Percentiles rank a stretch among this genome's conserved stretches.
Evolutionary conservation across 2,797 vertebrate species (phyloP).

Genomic region (Orientallactaga sibirica): DNA sequence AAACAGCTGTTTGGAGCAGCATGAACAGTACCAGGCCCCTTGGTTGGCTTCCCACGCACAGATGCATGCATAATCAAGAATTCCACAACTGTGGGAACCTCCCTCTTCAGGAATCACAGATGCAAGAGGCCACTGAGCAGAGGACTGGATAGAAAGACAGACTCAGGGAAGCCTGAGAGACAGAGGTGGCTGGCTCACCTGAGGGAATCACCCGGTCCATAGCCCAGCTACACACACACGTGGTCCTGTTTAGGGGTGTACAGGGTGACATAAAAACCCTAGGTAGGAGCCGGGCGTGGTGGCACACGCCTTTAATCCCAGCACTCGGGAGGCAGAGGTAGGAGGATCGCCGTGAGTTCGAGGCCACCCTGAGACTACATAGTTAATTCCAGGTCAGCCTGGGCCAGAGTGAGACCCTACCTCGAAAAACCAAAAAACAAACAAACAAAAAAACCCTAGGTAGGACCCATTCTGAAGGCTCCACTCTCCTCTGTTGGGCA

Average conservation of each 20-base stretch:
- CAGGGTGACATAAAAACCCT: neutral
- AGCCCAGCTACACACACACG: no score
- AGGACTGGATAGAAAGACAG: neutral
- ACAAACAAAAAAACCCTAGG: neutral
- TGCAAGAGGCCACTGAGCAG: neutral
- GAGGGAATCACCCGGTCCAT: no score
- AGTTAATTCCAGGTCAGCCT: no score
- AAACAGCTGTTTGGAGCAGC: conserved; percentile 56
- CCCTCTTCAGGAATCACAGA: neutral
- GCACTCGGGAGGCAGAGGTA: no score
- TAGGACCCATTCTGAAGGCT: neutral
- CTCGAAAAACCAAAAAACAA: no score
- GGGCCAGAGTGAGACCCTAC: no score
- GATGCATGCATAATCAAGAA: conserved; percentile 59
- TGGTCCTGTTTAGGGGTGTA: neutral
- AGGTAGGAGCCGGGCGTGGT: neutral
- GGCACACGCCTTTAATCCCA: no score
- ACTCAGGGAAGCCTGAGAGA: no score
- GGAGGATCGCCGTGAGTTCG: no score
- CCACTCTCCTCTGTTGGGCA: neutral
- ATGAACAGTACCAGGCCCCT: neutral
- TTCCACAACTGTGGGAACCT: conserved; percentile 40
- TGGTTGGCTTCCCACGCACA: neutral
- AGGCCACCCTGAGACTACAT: no score
- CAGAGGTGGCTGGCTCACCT: neutral